These are phyloP conservation scores for Epinotia nisella DNA, from an alignment of 2,888 invertebrate genomes.

Conservation along the genomic window DNA sequence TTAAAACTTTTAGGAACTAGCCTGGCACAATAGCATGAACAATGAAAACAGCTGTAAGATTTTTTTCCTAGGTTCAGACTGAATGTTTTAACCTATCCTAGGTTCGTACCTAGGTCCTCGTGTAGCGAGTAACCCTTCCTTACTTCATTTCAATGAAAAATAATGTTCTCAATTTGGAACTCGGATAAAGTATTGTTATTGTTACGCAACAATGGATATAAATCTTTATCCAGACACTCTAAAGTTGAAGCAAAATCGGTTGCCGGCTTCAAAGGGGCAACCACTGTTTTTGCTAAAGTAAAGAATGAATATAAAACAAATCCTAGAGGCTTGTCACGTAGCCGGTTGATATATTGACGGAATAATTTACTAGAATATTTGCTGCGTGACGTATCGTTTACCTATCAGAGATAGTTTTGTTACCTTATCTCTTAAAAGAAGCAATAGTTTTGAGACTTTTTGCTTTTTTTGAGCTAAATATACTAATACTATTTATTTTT, in stretches of 20 bases:
- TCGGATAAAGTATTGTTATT: constrained; percentile 40
- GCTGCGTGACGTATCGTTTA: background rate
- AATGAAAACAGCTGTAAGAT: no score
- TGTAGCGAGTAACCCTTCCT: constrained; percentile 16
- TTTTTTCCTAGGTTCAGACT: no score
- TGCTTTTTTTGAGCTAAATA: no score
- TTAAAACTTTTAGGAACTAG: no score
- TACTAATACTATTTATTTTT: background rate
- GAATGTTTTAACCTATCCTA: no score
- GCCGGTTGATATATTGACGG: constrained; percentile 34
- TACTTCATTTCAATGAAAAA: constrained; percentile 39
- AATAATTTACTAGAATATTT: constrained; percentile 32
- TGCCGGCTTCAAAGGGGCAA: constrained; percentile 38
- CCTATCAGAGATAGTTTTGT: background rate
- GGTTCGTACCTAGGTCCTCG: background rate
- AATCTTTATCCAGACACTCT: constrained; percentile 40
- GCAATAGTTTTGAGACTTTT: background rate
- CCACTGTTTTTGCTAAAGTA: constrained; percentile 31
- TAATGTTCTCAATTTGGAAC: constrained; percentile 43
- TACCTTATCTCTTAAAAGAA: background rate
- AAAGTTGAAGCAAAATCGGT: constrained; percentile 32
- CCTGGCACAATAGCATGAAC: no score
- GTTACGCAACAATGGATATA: constrained; percentile 39
- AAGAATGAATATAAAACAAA: constrained; percentile 42
- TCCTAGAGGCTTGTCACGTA: constrained; percentile 24